Conservation (phyloP, 2,797 vertebrate species). For the Naso thynnoides region DNA sequence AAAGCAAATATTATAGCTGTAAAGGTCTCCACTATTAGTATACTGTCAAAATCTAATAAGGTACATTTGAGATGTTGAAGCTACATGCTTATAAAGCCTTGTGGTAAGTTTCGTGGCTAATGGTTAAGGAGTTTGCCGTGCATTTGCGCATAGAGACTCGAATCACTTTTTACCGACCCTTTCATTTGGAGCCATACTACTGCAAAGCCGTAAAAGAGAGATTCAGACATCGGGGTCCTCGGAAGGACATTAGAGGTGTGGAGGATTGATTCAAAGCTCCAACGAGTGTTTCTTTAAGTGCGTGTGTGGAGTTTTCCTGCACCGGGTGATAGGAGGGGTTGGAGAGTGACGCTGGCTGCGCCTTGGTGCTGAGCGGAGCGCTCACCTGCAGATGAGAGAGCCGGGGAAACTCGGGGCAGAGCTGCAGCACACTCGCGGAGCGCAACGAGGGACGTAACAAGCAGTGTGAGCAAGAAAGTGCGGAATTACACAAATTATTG, state of each 20-base stretch:
- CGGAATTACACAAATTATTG: constrained; percentile 46
- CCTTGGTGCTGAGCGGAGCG: constrained; percentile 85
- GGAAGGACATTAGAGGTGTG: constrained; percentile 26
- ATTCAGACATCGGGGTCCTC: constrained; percentile 19
- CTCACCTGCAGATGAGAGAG: constrained; percentile 92
- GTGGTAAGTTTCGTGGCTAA: constrained; percentile 34
- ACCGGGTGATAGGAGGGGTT: constrained; percentile 82
- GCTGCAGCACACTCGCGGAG: constrained; percentile 73
- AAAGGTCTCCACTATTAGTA: not conserved
- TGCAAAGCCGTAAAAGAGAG: not conserved
- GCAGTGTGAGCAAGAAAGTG: constrained; percentile 34
- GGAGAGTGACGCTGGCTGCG: constrained; percentile 85
- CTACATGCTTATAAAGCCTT: not conserved
- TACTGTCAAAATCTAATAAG: not conserved
- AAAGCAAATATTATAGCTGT: not conserved
- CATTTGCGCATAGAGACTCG: not conserved
- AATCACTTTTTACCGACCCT: not conserved
- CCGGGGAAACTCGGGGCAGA: constrained; percentile 78
- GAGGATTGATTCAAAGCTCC: constrained; percentile 34
- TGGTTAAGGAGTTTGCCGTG: constrained; percentile 39
- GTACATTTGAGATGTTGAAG: constrained; percentile 14
- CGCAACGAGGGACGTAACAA: constrained; percentile 61
- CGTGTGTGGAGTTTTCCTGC: constrained; percentile 79
- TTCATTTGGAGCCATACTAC: constrained; percentile 35
- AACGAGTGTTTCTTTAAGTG: constrained; percentile 87